These are phyloP conservation scores for Cebuella pygmaea DNA, from an alignment of 2,797 vertebrate genomes.

Conservation along the genomic window DNA sequence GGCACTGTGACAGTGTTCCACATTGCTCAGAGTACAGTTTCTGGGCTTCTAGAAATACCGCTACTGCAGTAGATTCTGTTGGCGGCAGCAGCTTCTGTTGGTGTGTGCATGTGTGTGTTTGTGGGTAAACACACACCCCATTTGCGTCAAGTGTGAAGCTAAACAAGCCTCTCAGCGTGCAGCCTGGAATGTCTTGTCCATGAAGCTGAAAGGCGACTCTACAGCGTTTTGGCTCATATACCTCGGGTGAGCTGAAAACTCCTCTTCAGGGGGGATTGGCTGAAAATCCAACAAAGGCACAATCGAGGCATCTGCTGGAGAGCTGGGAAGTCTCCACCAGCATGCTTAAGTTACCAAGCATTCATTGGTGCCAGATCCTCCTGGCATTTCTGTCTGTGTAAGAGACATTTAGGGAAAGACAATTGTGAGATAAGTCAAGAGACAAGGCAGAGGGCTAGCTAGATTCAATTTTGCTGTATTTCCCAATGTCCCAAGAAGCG, in stretches of 20 bases:
- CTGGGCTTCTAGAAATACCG: slow-evolving; percentile 54
- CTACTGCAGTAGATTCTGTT: slow-evolving; percentile 61
- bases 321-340: slow-evolving; percentile 30
- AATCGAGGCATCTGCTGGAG: slow-evolving; percentile 42
- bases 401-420: not conserved
- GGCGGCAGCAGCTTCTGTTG: slow-evolving; percentile 68
- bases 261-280: slow-evolving; percentile 53
- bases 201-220: slow-evolving; percentile 66
- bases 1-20: not conserved
- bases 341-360: not conserved
- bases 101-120: slow-evolving; percentile 69
- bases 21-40: not conserved
- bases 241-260: slow-evolving; percentile 33
- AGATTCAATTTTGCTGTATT: not conserved
- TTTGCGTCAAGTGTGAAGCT: slow-evolving; percentile 77
- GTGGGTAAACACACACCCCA: slow-evolving; percentile 75
- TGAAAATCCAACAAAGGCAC: slow-evolving; percentile 70
- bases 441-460: not conserved
- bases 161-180: slow-evolving; percentile 66
- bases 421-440: not conserved
- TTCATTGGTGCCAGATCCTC: not conserved
- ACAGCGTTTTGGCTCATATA: slow-evolving; percentile 67
- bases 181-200: slow-evolving; percentile 75
- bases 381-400: not conserved
- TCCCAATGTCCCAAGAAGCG: not conserved